Conservation (phyloP, 1,140 invertebrate genomes). For the Diabrotica undecimpunctata region DNA sequence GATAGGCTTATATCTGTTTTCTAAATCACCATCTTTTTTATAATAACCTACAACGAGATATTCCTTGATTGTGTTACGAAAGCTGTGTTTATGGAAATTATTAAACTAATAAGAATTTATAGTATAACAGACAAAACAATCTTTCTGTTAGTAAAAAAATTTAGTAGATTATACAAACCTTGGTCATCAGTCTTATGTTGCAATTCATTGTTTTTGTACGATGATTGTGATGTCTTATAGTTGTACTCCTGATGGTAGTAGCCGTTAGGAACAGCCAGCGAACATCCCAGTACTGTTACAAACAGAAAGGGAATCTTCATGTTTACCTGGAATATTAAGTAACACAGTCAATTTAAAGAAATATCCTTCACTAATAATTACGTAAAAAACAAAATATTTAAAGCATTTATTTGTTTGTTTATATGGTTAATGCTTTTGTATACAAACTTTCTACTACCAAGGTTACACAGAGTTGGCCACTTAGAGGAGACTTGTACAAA, state of each 20-base stretch:
- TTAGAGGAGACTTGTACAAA: no score
- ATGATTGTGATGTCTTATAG: slow-evolving; percentile 41
- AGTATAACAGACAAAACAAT: no score
- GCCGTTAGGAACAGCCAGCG: slow-evolving; percentile 33
- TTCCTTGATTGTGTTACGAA: no score
- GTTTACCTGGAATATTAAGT: neutral
- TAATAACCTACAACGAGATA: slow-evolving; percentile 30
- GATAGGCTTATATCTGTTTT: slow-evolving; percentile 35
- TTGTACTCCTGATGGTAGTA: slow-evolving; percentile 45
- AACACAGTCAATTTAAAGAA: neutral
- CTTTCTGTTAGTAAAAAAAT: no score
- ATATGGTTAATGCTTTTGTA: neutral
- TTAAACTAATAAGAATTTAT: no score
- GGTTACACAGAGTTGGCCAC: no score
- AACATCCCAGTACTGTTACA: slow-evolving; percentile 11
- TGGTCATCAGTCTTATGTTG: slow-evolving; percentile 44
- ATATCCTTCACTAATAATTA: neutral
- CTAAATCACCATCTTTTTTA: slow-evolving; percentile 42
- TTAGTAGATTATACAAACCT: slow-evolving; percentile 14
- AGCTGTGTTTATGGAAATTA: no score
- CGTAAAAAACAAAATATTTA: neutral
- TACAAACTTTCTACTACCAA: neutral
- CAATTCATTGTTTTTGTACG: slow-evolving; percentile 44
- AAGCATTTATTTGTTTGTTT: neutral
- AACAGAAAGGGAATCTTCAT: slow-evolving; percentile 9